These are phyloP conservation scores for Sylvilagus floridanus DNA, from an alignment of 2,797 vertebrate genomes.

Conservation along the genomic window DNA sequence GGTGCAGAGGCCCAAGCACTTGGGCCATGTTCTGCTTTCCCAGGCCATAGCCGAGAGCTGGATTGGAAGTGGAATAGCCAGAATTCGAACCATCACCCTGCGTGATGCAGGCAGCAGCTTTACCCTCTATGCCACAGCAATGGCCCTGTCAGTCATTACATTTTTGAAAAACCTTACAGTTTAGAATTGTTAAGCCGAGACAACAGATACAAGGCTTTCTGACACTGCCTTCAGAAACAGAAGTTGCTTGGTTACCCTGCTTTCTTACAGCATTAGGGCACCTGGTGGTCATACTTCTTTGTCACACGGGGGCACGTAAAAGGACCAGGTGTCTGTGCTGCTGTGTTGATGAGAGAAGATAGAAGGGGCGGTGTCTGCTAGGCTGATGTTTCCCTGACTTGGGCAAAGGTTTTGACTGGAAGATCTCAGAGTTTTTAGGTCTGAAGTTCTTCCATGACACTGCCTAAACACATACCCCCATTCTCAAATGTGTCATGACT, in stretches of 20 bases:
- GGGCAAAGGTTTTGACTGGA: not conserved
- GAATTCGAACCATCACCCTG: too few relatives aligned
- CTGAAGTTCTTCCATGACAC: not conserved
- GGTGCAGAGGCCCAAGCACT: too few relatives aligned
- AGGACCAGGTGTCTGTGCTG: not conserved
- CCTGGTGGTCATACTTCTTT: not conserved
- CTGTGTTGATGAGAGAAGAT: not conserved
- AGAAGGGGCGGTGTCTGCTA: not conserved
- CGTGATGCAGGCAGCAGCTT: too few relatives aligned
- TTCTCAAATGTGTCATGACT: not conserved
- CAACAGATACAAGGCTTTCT: not conserved
- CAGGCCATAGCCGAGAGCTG: too few relatives aligned
- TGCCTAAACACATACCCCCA: not conserved
- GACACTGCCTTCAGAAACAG: not conserved
- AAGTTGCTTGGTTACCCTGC: not conserved
- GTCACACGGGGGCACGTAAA: fast-evolving
- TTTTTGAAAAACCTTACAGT: not conserved
- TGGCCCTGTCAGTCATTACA: too few relatives aligned
- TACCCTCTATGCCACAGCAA: too few relatives aligned
- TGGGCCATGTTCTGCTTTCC: too few relatives aligned
- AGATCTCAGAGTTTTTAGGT: not conserved
- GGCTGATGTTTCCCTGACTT: not conserved
- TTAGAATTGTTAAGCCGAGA: not conserved
- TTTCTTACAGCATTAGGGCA: not conserved
- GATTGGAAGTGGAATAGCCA: too few relatives aligned